phyloP scores from a whole-genome alignment of 2,888 invertebrate species.

The Cyclophora albipunctata region DNA sequence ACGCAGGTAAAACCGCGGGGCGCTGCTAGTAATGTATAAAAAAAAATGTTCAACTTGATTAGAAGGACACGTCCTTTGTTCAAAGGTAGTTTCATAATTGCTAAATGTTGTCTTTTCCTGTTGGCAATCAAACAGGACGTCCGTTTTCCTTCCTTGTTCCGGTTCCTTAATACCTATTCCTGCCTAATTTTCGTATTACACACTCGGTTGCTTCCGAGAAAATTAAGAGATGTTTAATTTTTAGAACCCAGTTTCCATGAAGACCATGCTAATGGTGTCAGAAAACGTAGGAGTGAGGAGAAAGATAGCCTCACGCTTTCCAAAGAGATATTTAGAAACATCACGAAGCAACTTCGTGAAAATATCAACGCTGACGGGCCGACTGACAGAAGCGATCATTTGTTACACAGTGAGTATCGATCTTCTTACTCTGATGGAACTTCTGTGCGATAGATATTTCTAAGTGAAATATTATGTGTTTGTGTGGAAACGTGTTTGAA shows the following conservation, averaged over 20 bases:
- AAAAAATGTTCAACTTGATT: no score
- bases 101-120: no score
- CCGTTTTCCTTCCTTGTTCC: no score
- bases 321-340: slow-evolving; percentile 70
- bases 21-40: no score
- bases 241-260: slow-evolving; percentile 55
- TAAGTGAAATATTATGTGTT: neutral
- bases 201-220: no score
- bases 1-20: no score
- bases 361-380: slow-evolving; percentile 67
- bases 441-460: slow-evolving; percentile 4
- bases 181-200: no score
- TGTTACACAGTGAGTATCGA: slow-evolving; percentile 59
- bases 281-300: slow-evolving; percentile 57
- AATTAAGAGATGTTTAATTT: slow-evolving; percentile 2
- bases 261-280: slow-evolving; percentile 47
- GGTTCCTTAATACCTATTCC: no score
- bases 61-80: no score
- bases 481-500: neutral
- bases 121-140: no score
- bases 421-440: slow-evolving; percentile 17
- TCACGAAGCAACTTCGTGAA: slow-evolving; percentile 69
- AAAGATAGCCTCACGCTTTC: slow-evolving; percentile 67
- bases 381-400: slow-evolving; percentile 60
- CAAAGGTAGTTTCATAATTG: no score